phyloP scores from a whole-genome alignment of 2,113 vertebrate species.

The Sclerurus mexicanus region DNA sequence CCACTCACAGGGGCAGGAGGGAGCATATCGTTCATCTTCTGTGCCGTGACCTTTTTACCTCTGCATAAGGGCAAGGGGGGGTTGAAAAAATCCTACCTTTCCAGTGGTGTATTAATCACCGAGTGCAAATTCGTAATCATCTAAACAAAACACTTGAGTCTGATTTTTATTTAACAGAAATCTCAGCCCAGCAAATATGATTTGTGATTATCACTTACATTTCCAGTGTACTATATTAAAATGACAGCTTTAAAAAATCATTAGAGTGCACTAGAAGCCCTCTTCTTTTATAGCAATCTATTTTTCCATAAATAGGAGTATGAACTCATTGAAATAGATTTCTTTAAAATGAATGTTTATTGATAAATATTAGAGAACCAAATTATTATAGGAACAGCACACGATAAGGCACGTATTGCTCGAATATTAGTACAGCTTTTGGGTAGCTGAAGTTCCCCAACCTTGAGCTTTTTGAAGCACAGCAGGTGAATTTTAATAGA shows the following conservation, averaged over 20 bases:
- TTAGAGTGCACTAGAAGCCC: constrained; percentile 1
- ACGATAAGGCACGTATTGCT: background rate
- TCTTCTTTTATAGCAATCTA: background rate
- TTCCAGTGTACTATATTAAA: constrained; percentile 8
- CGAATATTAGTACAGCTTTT: background rate
- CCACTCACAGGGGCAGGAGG: background rate
- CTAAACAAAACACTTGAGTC: background rate
- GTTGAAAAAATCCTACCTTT: background rate
- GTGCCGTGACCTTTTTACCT: constrained; percentile 7
- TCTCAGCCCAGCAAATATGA: background rate
- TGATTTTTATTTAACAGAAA: constrained; percentile 31
- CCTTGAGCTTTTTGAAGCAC: background rate
- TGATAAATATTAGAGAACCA: background rate
- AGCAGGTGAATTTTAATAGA: background rate
- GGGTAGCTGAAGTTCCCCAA: background rate
- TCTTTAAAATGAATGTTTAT: background rate
- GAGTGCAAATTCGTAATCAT: background rate
- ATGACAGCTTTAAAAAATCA: background rate
- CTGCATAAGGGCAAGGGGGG: background rate
- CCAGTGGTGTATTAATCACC: background rate
- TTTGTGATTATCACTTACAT: background rate
- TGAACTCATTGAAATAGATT: constrained; percentile 6
- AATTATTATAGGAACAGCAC: background rate
- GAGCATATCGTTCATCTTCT: constrained; percentile 32
- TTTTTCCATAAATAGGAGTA: background rate